phyloP scores from a whole-genome alignment of 2,888 invertebrate genomes.

The Itoplectis maculator region DNA sequence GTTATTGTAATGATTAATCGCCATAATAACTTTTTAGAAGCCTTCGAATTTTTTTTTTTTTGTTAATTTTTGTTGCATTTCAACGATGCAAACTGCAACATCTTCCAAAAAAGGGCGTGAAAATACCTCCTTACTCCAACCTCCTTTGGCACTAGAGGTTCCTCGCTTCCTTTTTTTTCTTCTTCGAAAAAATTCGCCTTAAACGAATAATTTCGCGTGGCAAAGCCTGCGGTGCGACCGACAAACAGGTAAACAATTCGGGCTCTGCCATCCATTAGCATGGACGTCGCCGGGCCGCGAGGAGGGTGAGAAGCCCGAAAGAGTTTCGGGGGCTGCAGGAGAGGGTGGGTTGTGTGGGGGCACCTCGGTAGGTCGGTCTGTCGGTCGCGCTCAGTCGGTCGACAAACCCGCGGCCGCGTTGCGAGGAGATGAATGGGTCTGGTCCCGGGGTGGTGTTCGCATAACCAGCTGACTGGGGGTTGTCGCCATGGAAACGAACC shows the following conservation, averaged over 20 bases:
- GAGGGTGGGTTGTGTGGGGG: too few relatives aligned
- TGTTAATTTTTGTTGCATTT: too few relatives aligned
- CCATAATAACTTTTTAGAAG: too few relatives aligned
- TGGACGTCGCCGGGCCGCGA: constrained; percentile 1
- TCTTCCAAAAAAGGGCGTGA: too few relatives aligned
- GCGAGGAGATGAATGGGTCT: constrained; percentile 80
- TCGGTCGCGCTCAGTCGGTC: constrained; percentile 75
- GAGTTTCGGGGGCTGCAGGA: constrained; percentile 57
- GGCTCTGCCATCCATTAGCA: constrained; percentile 11
- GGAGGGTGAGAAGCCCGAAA: constrained; percentile 18
- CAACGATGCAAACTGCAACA: too few relatives aligned
- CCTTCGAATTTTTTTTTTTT: too few relatives aligned
- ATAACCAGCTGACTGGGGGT: constrained; percentile 82
- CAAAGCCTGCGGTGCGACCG: not conserved
- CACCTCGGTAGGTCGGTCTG: constrained; percentile 67
- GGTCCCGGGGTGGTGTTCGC: constrained; percentile 74
- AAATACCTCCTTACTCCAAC: too few relatives aligned
- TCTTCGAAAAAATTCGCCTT: not conserved
- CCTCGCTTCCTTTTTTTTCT: too few relatives aligned
- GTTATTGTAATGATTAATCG: too few relatives aligned
- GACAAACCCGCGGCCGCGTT: constrained; percentile 70
- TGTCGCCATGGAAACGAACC: constrained; percentile 82
- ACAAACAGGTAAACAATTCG: constrained; percentile 35
- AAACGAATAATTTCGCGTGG: not conserved
- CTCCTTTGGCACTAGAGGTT: too few relatives aligned